Evolutionary conservation across 2,888 invertebrate genomes (phyloP), one percentile per base, ranked within the genome.

Genomic region (Stomorhina lunata): DNA sequence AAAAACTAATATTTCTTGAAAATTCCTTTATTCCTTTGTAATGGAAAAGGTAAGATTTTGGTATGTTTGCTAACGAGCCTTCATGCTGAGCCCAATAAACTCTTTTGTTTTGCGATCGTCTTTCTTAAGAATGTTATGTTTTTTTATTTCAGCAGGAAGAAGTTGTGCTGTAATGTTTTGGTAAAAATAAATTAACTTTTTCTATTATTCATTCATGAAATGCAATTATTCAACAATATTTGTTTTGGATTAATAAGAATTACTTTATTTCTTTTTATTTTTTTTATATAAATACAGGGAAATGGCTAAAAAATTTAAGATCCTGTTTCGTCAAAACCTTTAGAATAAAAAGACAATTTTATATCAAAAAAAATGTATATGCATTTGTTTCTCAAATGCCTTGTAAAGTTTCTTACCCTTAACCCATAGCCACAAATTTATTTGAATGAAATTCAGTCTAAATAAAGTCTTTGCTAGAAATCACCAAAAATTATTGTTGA

Each of bases 191-290:
- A 75, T 75, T 75, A 75, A 75, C 59, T 79, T 75, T 68, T 48
- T 37, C 48, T 25, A 66, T 69, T 22, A 48, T 40, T 32, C 25
- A 20, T 69, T 68, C 40, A 37, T 32, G 6, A 83, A 78, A 48
- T 73, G 72, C 55, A 73, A 63, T 81, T 77, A 69, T 76, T 79
- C 22, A 68, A 79, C 66, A 84, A 76, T 83, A 80, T 83, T 80
- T 84, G 63, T 61, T 84, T 82, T 77, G 76, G 80, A 69, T 78
- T 65, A 68, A 48, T 40, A 45, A 20, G 66, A 75, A 73, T 32
- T 73, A 40, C 43, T 66, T 65, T 34, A 34, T 37, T 37, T 37
- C 12, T 37, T 9, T n/a, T n/a, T n/a, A n/a, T 43, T 17, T 48
- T 34, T 15, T 10, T 15, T 9, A 25, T 9, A 6, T 0, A 5